Evolutionary conservation across 2,797 vertebrate genomes (phyloP).

Genomic region (Lithobates pipiens): DNA sequence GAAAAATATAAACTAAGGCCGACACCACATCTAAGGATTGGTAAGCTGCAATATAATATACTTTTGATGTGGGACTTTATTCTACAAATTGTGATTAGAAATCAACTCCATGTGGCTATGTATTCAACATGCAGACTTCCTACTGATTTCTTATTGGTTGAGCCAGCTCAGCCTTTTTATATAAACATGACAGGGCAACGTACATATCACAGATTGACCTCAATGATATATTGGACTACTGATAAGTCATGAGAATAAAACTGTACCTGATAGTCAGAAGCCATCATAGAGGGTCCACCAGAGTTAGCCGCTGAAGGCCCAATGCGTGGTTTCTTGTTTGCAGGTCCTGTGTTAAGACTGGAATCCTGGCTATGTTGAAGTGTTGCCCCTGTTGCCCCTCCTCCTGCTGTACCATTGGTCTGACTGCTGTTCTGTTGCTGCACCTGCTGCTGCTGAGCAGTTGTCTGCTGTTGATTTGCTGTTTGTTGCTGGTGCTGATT

Average conservation of each 20-base stretch:
- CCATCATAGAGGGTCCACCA: slow-evolving; percentile 85
- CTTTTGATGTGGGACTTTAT: too few relatives aligned
- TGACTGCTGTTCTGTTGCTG: slow-evolving; percentile 89
- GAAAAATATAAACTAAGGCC: too few relatives aligned
- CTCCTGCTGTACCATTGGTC: slow-evolving; percentile 86
- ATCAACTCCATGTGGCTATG: too few relatives aligned
- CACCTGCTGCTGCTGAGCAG: slow-evolving; percentile 77
- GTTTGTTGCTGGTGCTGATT: slow-evolving; percentile 86
- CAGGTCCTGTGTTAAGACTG: slow-evolving; percentile 89
- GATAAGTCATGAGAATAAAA: neutral
- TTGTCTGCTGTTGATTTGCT: slow-evolving; percentile 82
- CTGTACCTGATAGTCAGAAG: slow-evolving; percentile 94
- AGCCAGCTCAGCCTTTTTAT: neutral
- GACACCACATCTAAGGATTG: too few relatives aligned
- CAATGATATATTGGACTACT: neutral
- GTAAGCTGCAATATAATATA: too few relatives aligned
- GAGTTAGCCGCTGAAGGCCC: slow-evolving; percentile 89
- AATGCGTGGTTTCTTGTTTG: slow-evolving; percentile 93
- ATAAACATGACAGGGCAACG: neutral
- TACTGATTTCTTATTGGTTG: neutral
- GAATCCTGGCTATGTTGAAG: slow-evolving; percentile 87
- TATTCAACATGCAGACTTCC: too few relatives aligned
- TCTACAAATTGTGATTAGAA: too few relatives aligned
- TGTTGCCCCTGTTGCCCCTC: slow-evolving; percentile 66
- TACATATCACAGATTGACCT: neutral